Evolutionary conservation across 53 echinoderm and acorn worm genomes (phyloP), one percentile per base, ranked within the genome.

Genomic region (Paracentrotus lividus): DNA sequence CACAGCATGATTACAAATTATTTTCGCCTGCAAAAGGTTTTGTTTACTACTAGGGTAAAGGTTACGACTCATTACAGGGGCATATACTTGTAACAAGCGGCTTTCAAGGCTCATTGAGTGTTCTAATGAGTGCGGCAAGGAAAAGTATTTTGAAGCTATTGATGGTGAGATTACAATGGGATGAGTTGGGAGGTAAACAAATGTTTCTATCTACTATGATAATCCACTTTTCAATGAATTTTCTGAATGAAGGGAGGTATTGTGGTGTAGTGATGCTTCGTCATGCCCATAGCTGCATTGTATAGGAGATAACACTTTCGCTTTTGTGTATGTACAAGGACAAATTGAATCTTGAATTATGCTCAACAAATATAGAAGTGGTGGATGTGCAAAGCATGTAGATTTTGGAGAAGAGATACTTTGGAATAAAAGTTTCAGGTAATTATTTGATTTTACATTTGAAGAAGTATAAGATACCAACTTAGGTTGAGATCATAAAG

Each of bases 211-310:
- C 52, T 42, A 42, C 51, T 8, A 8, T 72, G 90, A 4, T 90
- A 90, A 90, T 90, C 90, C 90, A 90, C 90, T 90, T 90, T 90
- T 90, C 90, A 90, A 4, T 90, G 72, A 90, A 90, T 49, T 51
- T 56, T 10, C n/a, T 68, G 69, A 90, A 72, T 67, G 8, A 51
- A 6, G 12, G 51, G 51, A 8, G 51, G 69, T 33, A 72, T 90
- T 90, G 72, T 90, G 1, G 13, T 18, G 45, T 81, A 47, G 42
- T 76, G 76, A 32, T 55, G 23, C 26, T 64, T 89, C 64, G 5
- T 65, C 13, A 89, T 8, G 27, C 89, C 65, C 65, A 31, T 33
- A 44, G 56, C 21, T 56, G 8, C 33, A n/a, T 81, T 81, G 81
- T 81, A 81, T 27, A 8, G 29, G 42, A 21, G 44, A 42, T 45